Conservation (phyloP, 2,888 invertebrate species). For the Microplitis deprimator region DNA sequence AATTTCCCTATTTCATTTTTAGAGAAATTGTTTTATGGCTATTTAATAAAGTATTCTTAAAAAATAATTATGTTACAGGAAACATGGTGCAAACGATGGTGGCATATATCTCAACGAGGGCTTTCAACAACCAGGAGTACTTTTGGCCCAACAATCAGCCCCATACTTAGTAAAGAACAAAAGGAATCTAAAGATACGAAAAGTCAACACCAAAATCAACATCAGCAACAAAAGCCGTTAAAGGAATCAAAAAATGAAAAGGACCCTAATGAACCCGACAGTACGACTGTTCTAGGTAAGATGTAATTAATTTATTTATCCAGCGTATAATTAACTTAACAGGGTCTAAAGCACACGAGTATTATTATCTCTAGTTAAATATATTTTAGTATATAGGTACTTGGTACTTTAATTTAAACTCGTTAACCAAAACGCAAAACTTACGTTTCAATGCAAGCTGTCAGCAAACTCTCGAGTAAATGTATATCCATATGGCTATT, state of each 20-base stretch:
- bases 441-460: too few species aligned
- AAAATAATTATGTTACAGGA: slow-evolving; percentile 69
- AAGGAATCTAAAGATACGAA: slow-evolving; percentile 51
- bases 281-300: slow-evolving; percentile 48
- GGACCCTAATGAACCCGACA: slow-evolving; percentile 47
- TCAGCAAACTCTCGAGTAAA: too few species aligned
- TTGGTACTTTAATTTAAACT: background rate
- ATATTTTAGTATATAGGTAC: background rate
- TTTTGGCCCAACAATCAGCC: slow-evolving; percentile 62
- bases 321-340: background rate
- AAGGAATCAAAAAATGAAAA: slow-evolving; percentile 48
- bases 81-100: slow-evolving; percentile 78
- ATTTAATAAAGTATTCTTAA: background rate
- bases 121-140: slow-evolving; percentile 58
- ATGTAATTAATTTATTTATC: slow-evolving; percentile 21
- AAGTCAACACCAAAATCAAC: slow-evolving; percentile 36
- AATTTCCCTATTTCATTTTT: too few species aligned
- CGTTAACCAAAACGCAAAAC: background rate
- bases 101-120: slow-evolving; percentile 67
- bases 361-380: background rate
- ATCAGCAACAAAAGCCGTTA: slow-evolving; percentile 44
- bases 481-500: too few species aligned
- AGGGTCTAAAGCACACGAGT: background rate
- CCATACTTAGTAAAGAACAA: slow-evolving; percentile 59
- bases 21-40: too few species aligned